Percentiles rank a stretch among this genome's conserved stretches.
phyloP scores from a whole-genome alignment of 2,797 vertebrate species.

The Euthynnus affinis region DNA sequence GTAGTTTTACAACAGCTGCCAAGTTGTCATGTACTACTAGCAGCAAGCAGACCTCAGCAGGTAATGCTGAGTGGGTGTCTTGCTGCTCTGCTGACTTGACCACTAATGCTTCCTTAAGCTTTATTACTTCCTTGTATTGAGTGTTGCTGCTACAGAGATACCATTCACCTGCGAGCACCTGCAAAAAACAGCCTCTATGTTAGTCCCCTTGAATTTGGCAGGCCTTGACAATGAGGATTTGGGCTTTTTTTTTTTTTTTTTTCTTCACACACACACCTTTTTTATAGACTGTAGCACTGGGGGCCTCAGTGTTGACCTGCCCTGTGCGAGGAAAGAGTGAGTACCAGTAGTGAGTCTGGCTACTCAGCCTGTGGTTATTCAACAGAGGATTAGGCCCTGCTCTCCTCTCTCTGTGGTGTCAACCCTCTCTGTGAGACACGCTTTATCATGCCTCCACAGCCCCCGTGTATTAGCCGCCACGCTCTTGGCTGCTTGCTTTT shows the following conservation, averaged over 20 bases:
- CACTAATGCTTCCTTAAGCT: slow-evolving; percentile 60
- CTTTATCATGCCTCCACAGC: slow-evolving; percentile 70
- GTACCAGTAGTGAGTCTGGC: slow-evolving; percentile 53
- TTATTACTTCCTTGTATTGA: slow-evolving; percentile 67
- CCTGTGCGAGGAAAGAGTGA: slow-evolving; percentile 37
- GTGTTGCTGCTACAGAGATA: slow-evolving; percentile 47
- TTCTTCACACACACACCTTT: slow-evolving; percentile 30
- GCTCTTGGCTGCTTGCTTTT: slow-evolving; percentile 60
- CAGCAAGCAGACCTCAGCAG: slow-evolving; percentile 48
- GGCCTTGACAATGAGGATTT: slow-evolving; percentile 35
- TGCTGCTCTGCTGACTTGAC: slow-evolving; percentile 59
- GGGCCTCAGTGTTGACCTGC: slow-evolving; percentile 55
- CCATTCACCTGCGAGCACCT: slow-evolving; percentile 51
- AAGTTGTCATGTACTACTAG: slow-evolving; percentile 34
- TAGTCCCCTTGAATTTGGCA: slow-evolving; percentile 22
- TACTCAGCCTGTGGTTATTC: slow-evolving; percentile 75
- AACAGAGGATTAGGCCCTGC: slow-evolving; percentile 76
- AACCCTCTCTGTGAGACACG: slow-evolving; percentile 64
- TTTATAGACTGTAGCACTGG: slow-evolving; percentile 14
- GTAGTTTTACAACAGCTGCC: slow-evolving; percentile 30
- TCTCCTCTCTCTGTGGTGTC: slow-evolving; percentile 63
- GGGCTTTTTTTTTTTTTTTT: slow-evolving; percentile 48
- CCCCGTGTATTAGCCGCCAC: slow-evolving; percentile 48
- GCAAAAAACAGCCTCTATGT: slow-evolving; percentile 17
- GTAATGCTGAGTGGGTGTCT: slow-evolving; percentile 64